phyloP scores from a whole-genome alignment of 2,888 invertebrate genomes.

The Emesis russula region DNA sequence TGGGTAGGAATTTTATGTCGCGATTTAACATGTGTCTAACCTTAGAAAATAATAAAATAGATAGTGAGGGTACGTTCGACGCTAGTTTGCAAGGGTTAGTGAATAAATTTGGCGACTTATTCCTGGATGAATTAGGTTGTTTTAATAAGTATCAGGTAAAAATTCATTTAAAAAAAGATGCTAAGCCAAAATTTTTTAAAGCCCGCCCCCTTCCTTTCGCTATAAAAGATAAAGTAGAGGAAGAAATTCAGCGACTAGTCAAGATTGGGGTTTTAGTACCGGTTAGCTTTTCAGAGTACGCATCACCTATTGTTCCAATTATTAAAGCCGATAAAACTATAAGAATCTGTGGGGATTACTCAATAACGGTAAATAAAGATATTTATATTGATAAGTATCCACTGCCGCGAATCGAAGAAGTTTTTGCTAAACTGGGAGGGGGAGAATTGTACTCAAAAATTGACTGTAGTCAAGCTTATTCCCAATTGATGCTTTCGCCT shows the following conservation, averaged over 20 bases:
- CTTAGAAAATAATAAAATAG: not conserved
- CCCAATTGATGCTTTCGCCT: slow-evolving; percentile 52
- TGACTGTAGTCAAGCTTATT: slow-evolving; percentile 69
- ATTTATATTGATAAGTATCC: slow-evolving; percentile 69
- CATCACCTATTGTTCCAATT: slow-evolving; percentile 64
- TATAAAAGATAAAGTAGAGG: slow-evolving; percentile 27
- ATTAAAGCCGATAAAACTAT: slow-evolving; percentile 57
- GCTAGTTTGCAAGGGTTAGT: not conserved
- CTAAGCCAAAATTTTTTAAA: slow-evolving; percentile 69
- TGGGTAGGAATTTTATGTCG: slow-evolving; percentile 73
- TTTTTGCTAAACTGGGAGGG: slow-evolving; percentile 73
- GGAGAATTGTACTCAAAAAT: slow-evolving; percentile 64
- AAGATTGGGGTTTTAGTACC: slow-evolving; percentile 22
- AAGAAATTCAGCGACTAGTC: not conserved
- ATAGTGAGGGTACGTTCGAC: not conserved
- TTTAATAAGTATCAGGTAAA: slow-evolving; percentile 63
- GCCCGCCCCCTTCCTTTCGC: slow-evolving; percentile 55
- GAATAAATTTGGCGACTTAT: slow-evolving; percentile 44
- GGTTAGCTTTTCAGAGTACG: slow-evolving; percentile 57
- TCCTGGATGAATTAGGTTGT: slow-evolving; percentile 55
- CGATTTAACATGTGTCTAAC: slow-evolving; percentile 54
- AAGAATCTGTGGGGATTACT: slow-evolving; percentile 67
- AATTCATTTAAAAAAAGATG: slow-evolving; percentile 61
- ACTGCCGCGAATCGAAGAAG: slow-evolving; percentile 58
- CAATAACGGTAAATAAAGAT: slow-evolving; percentile 67